These are phyloP conservation scores for Phalangium opilio DNA, from an alignment of 2,888 invertebrate genomes.

Conservation along the genomic window DNA sequence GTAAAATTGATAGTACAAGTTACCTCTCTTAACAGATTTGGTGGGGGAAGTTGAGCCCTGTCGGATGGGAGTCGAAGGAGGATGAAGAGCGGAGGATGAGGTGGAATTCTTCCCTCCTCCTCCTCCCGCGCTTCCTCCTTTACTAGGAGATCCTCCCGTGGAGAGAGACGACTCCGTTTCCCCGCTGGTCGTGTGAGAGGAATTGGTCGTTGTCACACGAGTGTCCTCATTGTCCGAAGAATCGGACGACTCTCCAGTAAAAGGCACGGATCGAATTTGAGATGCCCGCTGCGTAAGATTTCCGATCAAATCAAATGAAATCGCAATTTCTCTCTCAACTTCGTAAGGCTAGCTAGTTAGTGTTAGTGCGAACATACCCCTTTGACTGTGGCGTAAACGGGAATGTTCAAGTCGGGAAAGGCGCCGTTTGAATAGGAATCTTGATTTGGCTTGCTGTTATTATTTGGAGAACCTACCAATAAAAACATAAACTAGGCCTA, in stretches of 20 bases:
- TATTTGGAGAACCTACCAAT: slow-evolving; percentile 10
- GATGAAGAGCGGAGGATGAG: slow-evolving; percentile 15
- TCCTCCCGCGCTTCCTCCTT: slow-evolving; percentile 4
- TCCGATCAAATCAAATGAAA: neutral
- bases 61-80: slow-evolving; percentile 20
- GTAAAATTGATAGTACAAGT: neutral
- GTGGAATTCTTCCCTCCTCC: no score
- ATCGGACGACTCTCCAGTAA: slow-evolving; percentile 86
- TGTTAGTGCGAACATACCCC: slow-evolving; percentile 50
- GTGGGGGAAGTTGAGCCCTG: slow-evolving; percentile 20
- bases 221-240: slow-evolving; percentile 79
- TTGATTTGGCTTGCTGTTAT: slow-evolving; percentile 8
- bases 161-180: slow-evolving; percentile 22
- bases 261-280: slow-evolving; percentile 88
- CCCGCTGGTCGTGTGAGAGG: slow-evolving; percentile 21
- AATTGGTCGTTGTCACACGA: slow-evolving; percentile 23
- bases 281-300: slow-evolving; percentile 54
- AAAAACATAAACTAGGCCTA: neutral
- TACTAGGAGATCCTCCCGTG: slow-evolving; percentile 23
- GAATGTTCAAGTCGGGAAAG: slow-evolving; percentile 37
- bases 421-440: slow-evolving; percentile 11
- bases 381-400: slow-evolving; percentile 90
- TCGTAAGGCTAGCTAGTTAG: no score
- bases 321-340: neutral
- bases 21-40: slow-evolving; percentile 27